Evolutionary conservation across 2,888 invertebrate genomes (phyloP).

Genomic region (Microctonus brassicae): DNA sequence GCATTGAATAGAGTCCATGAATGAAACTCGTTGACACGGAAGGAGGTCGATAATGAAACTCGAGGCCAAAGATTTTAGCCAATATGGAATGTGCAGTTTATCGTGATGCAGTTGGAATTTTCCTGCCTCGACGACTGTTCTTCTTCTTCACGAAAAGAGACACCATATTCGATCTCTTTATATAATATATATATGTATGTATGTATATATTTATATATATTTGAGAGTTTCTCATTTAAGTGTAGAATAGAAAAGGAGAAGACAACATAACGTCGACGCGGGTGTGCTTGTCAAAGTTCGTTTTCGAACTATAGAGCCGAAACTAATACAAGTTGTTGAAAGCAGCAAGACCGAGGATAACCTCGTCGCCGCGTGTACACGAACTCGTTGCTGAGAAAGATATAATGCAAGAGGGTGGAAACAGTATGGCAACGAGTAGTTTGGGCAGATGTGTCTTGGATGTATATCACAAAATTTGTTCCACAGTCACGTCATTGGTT

Average conservation of each 20-base stretch:
- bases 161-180: no score
- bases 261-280: constrained; percentile 1
- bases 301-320: constrained; percentile 6
- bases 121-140: background rate
- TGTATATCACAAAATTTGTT: constrained; percentile 16
- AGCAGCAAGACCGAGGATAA: constrained; percentile 16
- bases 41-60: constrained; percentile 35
- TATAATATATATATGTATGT: no score
- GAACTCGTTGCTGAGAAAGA: background rate
- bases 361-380: background rate
- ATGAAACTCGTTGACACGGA: constrained; percentile 34
- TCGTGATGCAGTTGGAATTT: constrained; percentile 16
- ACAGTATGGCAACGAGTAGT: constrained; percentile 23
- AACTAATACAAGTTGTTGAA: constrained; percentile 29
- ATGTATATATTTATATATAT: background rate
- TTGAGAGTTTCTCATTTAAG: constrained; percentile 1
- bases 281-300: constrained; percentile 26
- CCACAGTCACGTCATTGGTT: constrained; percentile 11
- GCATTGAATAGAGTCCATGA: constrained; percentile 13
- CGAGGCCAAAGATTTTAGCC: constrained; percentile 5
- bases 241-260: constrained; percentile 18
- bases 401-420: no score
- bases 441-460: constrained; percentile 13
- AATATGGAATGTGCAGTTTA: constrained; percentile 23
- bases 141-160: constrained; percentile 2